phyloP scores from a whole-genome alignment of 2,113 vertebrate species.

The Brachionichthys hirsutus region DNA sequence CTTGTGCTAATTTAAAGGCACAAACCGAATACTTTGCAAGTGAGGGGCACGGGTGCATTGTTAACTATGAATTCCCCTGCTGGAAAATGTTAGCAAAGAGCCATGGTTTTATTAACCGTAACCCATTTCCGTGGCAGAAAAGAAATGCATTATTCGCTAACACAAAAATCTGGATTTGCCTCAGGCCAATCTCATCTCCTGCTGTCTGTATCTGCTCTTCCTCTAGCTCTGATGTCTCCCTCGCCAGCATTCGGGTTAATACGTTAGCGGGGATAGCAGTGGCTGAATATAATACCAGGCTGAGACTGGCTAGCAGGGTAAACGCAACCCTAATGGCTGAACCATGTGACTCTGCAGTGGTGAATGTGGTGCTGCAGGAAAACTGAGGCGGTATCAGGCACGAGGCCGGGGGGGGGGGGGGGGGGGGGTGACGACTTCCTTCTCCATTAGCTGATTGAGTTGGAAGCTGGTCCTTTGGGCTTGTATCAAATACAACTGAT shows the following conservation, averaged over 20 bases:
- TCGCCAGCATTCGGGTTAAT: constrained; percentile 51
- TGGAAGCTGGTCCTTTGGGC: constrained; percentile 50
- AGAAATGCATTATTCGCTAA: constrained; percentile 37
- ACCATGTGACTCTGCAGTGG: constrained; percentile 61
- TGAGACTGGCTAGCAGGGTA: constrained; percentile 63
- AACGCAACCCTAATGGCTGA: constrained; percentile 72
- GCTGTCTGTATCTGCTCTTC: constrained; percentile 19
- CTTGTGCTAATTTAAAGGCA: constrained; percentile 54
- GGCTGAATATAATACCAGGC: constrained; percentile 65
- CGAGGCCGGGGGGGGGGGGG: constrained; percentile 21
- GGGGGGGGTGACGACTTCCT: constrained; percentile 45
- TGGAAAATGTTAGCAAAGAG: constrained; percentile 39
- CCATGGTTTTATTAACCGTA: constrained; percentile 40
- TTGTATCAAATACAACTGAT: constrained; percentile 43
- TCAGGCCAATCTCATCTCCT: constrained; percentile 11
- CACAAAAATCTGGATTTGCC: constrained; percentile 47
- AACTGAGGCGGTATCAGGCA: constrained; percentile 42
- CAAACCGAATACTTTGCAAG: constrained; percentile 35
- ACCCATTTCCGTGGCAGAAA: constrained; percentile 42
- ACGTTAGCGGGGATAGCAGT: constrained; percentile 64
- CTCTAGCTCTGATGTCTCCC: constrained; percentile 17
- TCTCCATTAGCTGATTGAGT: constrained; percentile 80
- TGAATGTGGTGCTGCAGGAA: constrained; percentile 67
- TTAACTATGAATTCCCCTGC: constrained; percentile 40
- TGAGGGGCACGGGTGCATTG: constrained; percentile 28